Conservation (phyloP, 2,888 invertebrate species). For the Agelastica alni region DNA sequence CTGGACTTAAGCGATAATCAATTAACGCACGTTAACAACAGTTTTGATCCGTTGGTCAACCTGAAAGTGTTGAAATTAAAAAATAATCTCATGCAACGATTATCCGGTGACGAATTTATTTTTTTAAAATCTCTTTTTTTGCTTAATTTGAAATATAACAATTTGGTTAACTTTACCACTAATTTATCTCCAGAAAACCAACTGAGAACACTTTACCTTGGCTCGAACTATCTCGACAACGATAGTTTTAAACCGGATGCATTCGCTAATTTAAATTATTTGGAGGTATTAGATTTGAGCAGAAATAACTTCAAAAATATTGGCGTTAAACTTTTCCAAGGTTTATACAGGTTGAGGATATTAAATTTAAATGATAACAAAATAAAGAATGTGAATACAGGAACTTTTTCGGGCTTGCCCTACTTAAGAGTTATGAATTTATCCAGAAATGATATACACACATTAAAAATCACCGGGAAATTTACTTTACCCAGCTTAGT, state of each 20-base stretch:
- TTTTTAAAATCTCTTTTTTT: slow-evolving; percentile 31
- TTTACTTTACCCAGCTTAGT: slow-evolving; percentile 45
- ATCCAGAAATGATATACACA: slow-evolving; percentile 43
- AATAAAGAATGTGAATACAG: slow-evolving; percentile 45
- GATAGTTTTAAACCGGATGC: slow-evolving; percentile 38
- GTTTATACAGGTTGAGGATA: slow-evolving; percentile 42
- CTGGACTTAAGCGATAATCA: slow-evolving; percentile 42
- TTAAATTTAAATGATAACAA: slow-evolving; percentile 48
- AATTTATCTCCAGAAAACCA: slow-evolving; percentile 44
- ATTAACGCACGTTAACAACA: slow-evolving; percentile 11
- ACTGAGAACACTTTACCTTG: slow-evolving; percentile 45
- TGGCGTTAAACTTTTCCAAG: slow-evolving; percentile 43
- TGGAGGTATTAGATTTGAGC: slow-evolving; percentile 47
- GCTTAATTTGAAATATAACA: slow-evolving; percentile 46
- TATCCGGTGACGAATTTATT: slow-evolving; percentile 37
- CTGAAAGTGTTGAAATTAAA: slow-evolving; percentile 42
- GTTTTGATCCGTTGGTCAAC: slow-evolving; percentile 28
- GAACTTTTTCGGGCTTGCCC: slow-evolving; percentile 47
- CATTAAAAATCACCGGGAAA: slow-evolving; percentile 44
- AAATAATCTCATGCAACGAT: slow-evolving; percentile 39
- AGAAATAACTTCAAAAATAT: slow-evolving; percentile 43
- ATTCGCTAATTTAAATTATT: slow-evolving; percentile 43
- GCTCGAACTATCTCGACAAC: slow-evolving; percentile 43
- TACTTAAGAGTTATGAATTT: slow-evolving; percentile 47
- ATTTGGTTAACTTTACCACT: slow-evolving; percentile 38